Evolutionary conservation across 2,797 vertebrate species (phyloP), one percentile per base, ranked within the genome.

Genomic region (Alfaro cultratus): DNA sequence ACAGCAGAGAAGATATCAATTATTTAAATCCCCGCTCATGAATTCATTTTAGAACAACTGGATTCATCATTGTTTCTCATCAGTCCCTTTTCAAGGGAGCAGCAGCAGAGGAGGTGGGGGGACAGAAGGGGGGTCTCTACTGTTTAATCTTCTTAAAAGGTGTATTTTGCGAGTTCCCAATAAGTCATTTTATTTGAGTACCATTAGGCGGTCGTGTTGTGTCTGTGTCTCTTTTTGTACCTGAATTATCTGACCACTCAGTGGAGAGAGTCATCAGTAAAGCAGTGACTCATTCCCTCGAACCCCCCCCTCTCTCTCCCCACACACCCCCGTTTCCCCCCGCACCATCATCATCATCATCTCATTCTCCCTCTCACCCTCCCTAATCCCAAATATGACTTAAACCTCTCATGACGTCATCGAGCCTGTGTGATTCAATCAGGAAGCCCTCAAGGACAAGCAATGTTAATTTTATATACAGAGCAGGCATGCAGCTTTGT

Each of bases 121-220:
- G 55, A 1, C 13, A 8, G 39, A 13, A 3, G 46, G 26, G 55
- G 74, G 80, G 80, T 86, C 92, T 93, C 90, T 94, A 91, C 87
- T 90, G 91, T 96, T 95, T 95, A 95, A 96, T 96, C 95, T 95
- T 91, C 92, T 88, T 96, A 95, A 96, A 95, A 96, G 95, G 93
- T 94, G 93, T 93, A 92, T 94, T 94, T 94, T 95, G 90, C 90
- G 67, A 92, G 82, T 94, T 94, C 90, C 92, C 93, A 93, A 94
- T 94, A 94, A 93, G 91, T 94, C 93, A 93, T 94, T 95, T 95
- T 92, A 94, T 95, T 94, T 94, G 93, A 95, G 94, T 95, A 93
- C 95, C 90, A 95, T 96, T 95, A 95, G 93, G 91, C 88, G 80
- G 87, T 85, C 78, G 80, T 91, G 86, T 88, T 87, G 91, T 83